Evolutionary conservation across 2,888 invertebrate genomes (phyloP).

Genomic region (Caenorhabditis doughertyi): DNA sequence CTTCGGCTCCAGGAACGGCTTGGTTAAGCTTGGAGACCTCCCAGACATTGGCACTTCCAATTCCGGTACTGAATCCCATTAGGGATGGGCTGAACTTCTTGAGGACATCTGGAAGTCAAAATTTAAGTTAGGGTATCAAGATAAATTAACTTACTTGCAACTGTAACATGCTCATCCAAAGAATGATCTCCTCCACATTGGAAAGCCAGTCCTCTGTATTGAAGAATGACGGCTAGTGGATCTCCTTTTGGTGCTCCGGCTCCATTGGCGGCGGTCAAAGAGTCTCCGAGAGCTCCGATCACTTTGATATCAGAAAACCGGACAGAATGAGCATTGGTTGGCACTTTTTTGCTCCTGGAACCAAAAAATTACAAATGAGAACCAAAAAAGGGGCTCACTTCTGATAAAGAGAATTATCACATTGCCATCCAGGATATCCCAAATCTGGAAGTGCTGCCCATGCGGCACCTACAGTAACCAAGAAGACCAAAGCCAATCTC

Average conservation of each 20-base stretch:
- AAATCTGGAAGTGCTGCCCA: constrained; percentile 61
- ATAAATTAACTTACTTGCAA: constrained; percentile 66
- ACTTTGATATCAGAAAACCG: constrained; percentile 74
- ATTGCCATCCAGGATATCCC: constrained; percentile 72
- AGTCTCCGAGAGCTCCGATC: constrained; percentile 75
- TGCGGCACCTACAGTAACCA: constrained; percentile 19
- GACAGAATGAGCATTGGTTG: constrained; percentile 70
- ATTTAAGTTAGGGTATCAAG: no score
- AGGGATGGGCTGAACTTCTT: constrained; percentile 88
- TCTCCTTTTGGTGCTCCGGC: constrained; percentile 74
- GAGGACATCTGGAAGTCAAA: constrained; percentile 85
- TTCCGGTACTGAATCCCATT: constrained; percentile 84
- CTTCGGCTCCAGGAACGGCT: constrained; percentile 76
- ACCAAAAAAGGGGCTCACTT: constrained; percentile 35
- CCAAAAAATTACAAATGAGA: no score
- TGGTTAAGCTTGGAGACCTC: constrained; percentile 73
- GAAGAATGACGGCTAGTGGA: constrained; percentile 73
- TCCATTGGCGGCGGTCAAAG: constrained; percentile 77
- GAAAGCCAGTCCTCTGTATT: constrained; percentile 77
- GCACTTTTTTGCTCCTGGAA: constrained; percentile 83
- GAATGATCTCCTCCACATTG: constrained; percentile 73
- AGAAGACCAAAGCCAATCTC: neutral
- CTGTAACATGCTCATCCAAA: constrained; percentile 74
- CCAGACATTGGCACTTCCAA: constrained; percentile 76
- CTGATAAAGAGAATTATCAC: constrained; percentile 58